Base-by-base conservation (phyloP, 2,113 vertebrate species). In the Hystrix brachyura region DNA sequence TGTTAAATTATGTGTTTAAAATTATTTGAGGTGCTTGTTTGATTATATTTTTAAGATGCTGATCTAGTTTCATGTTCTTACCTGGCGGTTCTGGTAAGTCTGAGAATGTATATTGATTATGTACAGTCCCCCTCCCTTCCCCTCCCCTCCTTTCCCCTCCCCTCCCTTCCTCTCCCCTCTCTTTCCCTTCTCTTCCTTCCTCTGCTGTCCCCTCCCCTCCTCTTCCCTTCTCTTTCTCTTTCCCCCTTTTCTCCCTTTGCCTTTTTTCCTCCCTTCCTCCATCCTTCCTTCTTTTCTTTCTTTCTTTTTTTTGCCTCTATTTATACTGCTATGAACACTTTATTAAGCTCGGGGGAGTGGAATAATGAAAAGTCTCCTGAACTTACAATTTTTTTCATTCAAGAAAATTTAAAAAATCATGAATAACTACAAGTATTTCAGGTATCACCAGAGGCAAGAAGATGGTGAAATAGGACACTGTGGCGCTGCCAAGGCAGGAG, bases 31-130 rank as follows among this genome's bases (percentile, higher is more conserved):
- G 1, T 51, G 0, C 67, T 69, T 65, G 69, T 64, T 83, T 71
- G 14, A 91, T 55, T 79, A 57, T 85, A 81, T 86, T 96, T 95
- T 94, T 90, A 80, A 90, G 62, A 18, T 38, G 67, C 19, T 18
- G 27, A 91, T 7, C 6, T 69, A 85, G 18, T 82, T 96, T 15
- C 2, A 7, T 48, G 7, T 92, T 90, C 14, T 57, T 25, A 87
- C 53, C 13, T 84, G 11, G 12, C 53, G 32, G 12, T 1, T 15
- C 43, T 87, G 15, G 9, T 90, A 38, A 85, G 9, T 87, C 74
- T 93, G 51, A 67, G 5, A 81, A 74, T 51, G 12, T 43, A 34
- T 59, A 57, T 27, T 38, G 78, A 29, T 87, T 71, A 38, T 21
- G 74, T 81, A 32, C 23, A 48, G 1, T 38, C 38, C 38, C 38